Evolutionary conservation across 2,888 invertebrate species (phyloP), one percentile per base, ranked within the genome.

Genomic region (Bombyx huttoni): DNA sequence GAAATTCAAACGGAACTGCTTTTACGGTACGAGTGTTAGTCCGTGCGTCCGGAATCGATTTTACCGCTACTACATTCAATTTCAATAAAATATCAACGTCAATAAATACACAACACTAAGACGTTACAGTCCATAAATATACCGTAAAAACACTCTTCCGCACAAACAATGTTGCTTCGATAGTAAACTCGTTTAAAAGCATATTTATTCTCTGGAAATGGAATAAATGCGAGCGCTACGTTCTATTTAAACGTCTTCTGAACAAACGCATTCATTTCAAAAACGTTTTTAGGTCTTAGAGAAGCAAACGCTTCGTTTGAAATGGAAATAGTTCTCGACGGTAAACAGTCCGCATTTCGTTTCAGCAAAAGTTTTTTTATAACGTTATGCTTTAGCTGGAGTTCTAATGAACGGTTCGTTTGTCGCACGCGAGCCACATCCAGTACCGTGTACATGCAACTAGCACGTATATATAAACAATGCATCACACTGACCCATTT

Each of bases 401-500:
- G 7, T 7, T 35, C 9, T 40, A 10, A 12, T 10, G 6, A 40
- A 3, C 2, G 40, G 2, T 40, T 40, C 40, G 40, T 24, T 24
- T 24, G 40, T 12, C 8, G 40, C 6, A 12, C 8, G 40, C 40
- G 40, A 40, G 40, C 1, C 12, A 7, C 40, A 40, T 40, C 6
- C 1, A 40, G 6, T 40, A 40, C 40, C 6, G 40, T 40, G 40
- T 10, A 35, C 46, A 47, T 13, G 34, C 8, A 13, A 34, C 45
- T 7, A 12, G 13, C 35, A 45, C 40, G 10, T 49, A 9, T 46
- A 24, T 24, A 40, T 40, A 40, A 40, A 40, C 46, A 53, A 33
- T 24, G 40, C 46, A 54, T 46, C n/a, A 8, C 54, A 73, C 79
- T 70, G 49, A 89, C 89, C 92, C 94, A 94, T 61, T 89, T 87